phyloP scores from a whole-genome alignment of 2,888 invertebrate species.

The Brassicogethes aeneus region DNA sequence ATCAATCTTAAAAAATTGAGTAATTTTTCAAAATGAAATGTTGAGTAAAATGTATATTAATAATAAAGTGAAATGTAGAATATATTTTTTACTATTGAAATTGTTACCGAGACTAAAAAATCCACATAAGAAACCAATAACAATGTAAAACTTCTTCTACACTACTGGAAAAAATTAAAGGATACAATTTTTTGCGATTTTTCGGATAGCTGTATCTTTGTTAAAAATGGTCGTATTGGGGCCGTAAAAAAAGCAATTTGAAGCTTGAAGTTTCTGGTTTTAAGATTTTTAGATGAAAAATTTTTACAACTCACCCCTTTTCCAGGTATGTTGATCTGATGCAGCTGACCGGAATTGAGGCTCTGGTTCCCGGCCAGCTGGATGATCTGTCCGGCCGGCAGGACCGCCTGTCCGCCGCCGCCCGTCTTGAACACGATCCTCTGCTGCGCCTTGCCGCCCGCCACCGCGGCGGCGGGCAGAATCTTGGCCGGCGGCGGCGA shows the following conservation, averaged over 20 bases:
- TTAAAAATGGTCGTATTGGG: no score
- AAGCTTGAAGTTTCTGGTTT: no score
- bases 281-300: conserved; percentile 4
- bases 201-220: no score
- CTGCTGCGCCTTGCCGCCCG: conserved; percentile 40
- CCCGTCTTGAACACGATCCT: conserved; percentile 46
- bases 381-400: conserved; percentile 34
- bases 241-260: no score
- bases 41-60: no score
- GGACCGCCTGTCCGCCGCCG: conserved; percentile 37
- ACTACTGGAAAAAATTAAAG: no score
- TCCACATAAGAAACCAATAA: no score
- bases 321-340: conserved; percentile 64
- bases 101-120: background rate
- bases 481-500: conserved; percentile 66
- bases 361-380: conserved; percentile 34
- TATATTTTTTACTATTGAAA: conserved; percentile 2
- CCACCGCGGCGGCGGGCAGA: conserved; percentile 50
- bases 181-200: no score
- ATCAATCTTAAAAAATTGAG: no score
- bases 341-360: conserved; percentile 47
- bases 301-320: conserved; percentile 50
- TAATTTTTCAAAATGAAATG: no score
- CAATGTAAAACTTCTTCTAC: no score
- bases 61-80: no score